Percentiles rank a stretch among this genome's conserved stretches.
These are phyloP conservation scores for Parasteatoda lunata DNA, from an alignment of 2,888 invertebrate genomes.

Conservation along the genomic window DNA sequence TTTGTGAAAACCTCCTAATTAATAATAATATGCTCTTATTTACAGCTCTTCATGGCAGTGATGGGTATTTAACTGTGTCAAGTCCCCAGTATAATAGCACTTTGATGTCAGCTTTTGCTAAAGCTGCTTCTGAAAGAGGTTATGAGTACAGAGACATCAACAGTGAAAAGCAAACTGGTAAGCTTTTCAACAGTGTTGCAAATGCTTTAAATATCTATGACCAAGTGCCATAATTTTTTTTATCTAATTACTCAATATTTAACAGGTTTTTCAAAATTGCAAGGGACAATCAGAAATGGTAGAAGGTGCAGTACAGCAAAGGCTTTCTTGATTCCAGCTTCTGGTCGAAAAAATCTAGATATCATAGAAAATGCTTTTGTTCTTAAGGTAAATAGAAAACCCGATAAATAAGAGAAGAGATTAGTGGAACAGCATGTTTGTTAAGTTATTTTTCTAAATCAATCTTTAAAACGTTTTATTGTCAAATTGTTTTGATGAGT, in stretches of 20 bases:
- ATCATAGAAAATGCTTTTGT: conserved; percentile 77
- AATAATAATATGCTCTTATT: too few relatives aligned
- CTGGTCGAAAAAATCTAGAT: conserved; percentile 86
- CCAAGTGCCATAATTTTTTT: neutral
- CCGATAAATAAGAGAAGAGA: too few relatives aligned
- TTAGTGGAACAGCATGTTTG: too few relatives aligned
- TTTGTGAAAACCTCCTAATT: too few relatives aligned
- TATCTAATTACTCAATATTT: neutral
- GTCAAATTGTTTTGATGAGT: too few relatives aligned
- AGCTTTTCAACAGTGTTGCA: neutral
- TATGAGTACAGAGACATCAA: conserved; percentile 69
- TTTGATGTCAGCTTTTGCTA: conserved; percentile 64
- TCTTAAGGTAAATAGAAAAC: conserved; percentile 32
- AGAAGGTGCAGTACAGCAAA: conserved; percentile 91
- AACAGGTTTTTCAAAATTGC: conserved; percentile 87
- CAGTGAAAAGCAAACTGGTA: conserved; percentile 69
- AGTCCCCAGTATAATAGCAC: conserved; percentile 62
- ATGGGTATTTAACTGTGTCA: conserved; percentile 69
- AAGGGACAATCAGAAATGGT: conserved; percentile 89
- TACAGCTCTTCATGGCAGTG: conserved; percentile 68
- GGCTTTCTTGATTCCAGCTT: conserved; percentile 87
- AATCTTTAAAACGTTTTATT: too few relatives aligned
- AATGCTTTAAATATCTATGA: neutral
- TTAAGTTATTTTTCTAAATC: too few relatives aligned
- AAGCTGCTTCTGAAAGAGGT: conserved; percentile 68